Evolutionary conservation across 2,113 vertebrate genomes (phyloP).

Genomic region (Copsychus sechellarum): DNA sequence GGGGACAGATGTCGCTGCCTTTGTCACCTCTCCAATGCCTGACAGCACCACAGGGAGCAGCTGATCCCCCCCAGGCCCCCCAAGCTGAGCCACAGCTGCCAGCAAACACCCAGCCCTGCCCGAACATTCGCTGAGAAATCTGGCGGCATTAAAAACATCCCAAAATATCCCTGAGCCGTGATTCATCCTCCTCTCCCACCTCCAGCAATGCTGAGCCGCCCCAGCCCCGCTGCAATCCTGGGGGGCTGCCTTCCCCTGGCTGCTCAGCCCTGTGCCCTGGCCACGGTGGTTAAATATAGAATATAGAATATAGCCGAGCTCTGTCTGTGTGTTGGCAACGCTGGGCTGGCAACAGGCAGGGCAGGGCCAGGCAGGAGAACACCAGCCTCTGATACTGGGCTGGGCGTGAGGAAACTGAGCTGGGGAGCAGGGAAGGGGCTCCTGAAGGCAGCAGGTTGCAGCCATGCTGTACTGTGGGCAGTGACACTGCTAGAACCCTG

Average conservation of each 20-base stretch:
- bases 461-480: background rate
- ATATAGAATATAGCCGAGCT: slow-evolving; percentile 31
- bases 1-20: background rate
- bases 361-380: background rate
- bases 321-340: background rate
- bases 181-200: background rate
- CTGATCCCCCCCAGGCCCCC: background rate
- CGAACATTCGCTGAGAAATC: slow-evolving; percentile 5
- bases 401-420: background rate
- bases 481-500: background rate
- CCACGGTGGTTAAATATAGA: background rate
- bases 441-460: background rate
- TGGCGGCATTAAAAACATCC: slow-evolving; percentile 8
- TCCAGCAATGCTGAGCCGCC: background rate
- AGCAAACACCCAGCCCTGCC: background rate
- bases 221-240: background rate
- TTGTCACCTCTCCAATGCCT: background rate
- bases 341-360: background rate
- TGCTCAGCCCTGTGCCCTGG: background rate
- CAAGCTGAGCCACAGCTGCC: background rate
- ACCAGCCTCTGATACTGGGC: accelerated
- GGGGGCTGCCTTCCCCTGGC: background rate
- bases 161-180: slow-evolving; percentile 16
- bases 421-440: background rate
- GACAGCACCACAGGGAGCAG: background rate